phyloP scores from a whole-genome alignment of 2,113 vertebrate genomes.

The Regulus satrapa region DNA sequence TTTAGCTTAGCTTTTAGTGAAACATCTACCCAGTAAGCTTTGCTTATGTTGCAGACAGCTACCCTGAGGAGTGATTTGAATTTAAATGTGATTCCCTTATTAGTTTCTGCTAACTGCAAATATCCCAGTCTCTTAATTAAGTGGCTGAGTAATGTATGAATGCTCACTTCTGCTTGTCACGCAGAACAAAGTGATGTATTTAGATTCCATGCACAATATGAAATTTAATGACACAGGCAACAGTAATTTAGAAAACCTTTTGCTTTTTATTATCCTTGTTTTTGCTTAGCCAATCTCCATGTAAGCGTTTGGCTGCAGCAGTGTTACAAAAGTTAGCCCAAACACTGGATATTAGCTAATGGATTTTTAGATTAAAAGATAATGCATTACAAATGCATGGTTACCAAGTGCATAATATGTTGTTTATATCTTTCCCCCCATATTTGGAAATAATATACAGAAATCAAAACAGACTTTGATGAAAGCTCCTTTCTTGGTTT shows the following conservation, averaged over 20 bases:
- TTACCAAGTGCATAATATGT: not conserved
- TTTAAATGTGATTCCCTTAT: conserved; percentile 84
- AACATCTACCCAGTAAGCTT: conserved; percentile 78
- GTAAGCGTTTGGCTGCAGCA: conserved; percentile 46
- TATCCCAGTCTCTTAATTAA: conserved; percentile 85
- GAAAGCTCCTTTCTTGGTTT: not conserved
- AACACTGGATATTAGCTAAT: conserved; percentile 45
- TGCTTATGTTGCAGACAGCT: conserved; percentile 81
- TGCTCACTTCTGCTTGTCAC: conserved; percentile 82
- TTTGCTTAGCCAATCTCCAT: conserved; percentile 62
- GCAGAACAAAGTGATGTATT: conserved; percentile 84
- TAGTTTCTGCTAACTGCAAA: conserved; percentile 85
- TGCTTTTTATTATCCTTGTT: conserved; percentile 71
- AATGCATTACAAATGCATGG: not conserved
- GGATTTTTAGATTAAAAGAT: conserved; percentile 59
- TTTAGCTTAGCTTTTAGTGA: conserved; percentile 73
- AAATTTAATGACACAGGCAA: conserved; percentile 82
- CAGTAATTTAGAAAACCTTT: conserved; percentile 77
- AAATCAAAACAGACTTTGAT: not conserved
- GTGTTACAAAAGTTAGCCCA: conserved; percentile 42
- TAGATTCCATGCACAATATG: conserved; percentile 84
- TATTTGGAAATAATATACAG: conserved; percentile 28
- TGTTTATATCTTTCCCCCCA: not conserved
- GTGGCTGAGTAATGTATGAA: conserved; percentile 83
- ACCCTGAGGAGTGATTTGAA: conserved; percentile 85